Conservation (phyloP, 2,113 vertebrate genomes). For the Semnopithecus entellus region DNA sequence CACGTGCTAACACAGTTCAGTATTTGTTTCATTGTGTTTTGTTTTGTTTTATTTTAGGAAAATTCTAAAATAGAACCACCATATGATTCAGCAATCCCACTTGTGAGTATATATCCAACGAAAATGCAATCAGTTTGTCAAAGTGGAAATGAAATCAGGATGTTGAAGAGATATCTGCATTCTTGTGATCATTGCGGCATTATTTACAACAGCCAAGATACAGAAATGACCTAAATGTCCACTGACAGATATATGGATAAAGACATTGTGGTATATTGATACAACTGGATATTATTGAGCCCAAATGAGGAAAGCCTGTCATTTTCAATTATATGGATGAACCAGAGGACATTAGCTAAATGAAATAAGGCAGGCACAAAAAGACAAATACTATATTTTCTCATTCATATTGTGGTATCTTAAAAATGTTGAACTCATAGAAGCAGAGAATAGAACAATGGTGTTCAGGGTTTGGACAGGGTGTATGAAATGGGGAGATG, state of each 20-base stretch:
- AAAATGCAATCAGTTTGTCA: background rate
- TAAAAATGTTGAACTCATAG: background rate
- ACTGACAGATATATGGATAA: background rate
- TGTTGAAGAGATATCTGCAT: background rate
- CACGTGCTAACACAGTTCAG: background rate
- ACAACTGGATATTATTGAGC: background rate
- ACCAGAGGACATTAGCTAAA: background rate
- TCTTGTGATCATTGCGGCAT: background rate
- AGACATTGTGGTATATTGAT: background rate
- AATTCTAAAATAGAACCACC: background rate
- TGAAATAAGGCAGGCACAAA: background rate
- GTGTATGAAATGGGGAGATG: background rate
- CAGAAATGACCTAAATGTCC: background rate
- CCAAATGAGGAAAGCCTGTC: background rate
- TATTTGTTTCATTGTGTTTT: background rate
- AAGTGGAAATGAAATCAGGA: background rate
- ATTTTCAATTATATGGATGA: background rate
- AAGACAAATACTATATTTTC: background rate
- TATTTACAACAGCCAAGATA: background rate
- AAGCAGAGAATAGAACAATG: background rate
- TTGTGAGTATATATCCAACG: background rate
- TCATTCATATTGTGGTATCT: background rate
- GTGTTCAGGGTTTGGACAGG: background rate
- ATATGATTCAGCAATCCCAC: background rate
- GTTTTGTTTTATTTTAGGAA: background rate